Percentiles rank a stretch among this genome's conserved stretches.
phyloP scores from a whole-genome alignment of 2,113 vertebrate genomes.

The Sylvicapra grimmia region DNA sequence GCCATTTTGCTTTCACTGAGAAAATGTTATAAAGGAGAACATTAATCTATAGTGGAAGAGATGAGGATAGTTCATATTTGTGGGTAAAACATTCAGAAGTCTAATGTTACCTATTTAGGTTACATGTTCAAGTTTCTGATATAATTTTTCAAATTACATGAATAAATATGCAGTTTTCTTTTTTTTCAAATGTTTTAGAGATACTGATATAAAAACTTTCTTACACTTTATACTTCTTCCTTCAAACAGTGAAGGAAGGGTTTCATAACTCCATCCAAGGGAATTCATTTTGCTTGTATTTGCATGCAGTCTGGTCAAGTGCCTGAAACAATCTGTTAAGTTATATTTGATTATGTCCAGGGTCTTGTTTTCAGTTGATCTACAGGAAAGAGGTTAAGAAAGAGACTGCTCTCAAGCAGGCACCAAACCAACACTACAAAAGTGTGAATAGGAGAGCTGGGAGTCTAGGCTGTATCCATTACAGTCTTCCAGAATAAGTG shows the following conservation, averaged over 20 bases:
- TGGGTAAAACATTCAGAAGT: neutral
- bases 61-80: neutral
- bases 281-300: neutral
- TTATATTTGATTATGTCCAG: neutral
- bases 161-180: neutral
- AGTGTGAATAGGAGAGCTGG: neutral
- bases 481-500: neutral
- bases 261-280: neutral
- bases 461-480: neutral
- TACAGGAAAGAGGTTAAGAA: neutral
- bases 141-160: neutral
- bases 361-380: neutral
- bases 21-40: neutral
- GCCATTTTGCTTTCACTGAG: neutral
- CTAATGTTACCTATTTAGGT: neutral
- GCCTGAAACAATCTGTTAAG: neutral
- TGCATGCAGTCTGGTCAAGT: neutral
- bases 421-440: neutral
- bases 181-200: neutral
- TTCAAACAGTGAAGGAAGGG: neutral
- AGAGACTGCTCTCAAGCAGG: neutral
- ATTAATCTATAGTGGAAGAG: neutral
- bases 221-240: neutral
- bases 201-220: neutral
- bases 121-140: neutral